Evolutionary conservation across 2,888 invertebrate genomes (phyloP).

Genomic region (Labia minor): DNA sequence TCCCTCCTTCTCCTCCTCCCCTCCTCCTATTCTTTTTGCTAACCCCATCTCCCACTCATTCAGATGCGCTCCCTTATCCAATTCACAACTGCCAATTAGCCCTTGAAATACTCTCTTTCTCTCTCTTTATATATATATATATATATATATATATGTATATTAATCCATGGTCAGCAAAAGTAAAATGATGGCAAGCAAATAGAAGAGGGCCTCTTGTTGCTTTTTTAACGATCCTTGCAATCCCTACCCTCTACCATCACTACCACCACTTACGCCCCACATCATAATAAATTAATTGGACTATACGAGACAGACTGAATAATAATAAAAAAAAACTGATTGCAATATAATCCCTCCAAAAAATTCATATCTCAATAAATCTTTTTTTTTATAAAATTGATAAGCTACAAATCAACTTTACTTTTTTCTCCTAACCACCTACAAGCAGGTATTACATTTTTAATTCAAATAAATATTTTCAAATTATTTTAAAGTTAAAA

Average conservation of each 20-base stretch:
- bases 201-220: background rate
- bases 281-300: constrained; percentile 8
- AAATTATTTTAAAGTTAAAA: too few species aligned
- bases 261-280: background rate
- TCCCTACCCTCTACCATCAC: background rate
- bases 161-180: background rate
- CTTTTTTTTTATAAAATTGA: too few species aligned
- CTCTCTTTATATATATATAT: too few species aligned
- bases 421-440: too few species aligned
- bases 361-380: too few species aligned
- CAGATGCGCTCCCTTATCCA: background rate
- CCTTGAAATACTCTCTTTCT: background rate
- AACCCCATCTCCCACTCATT: background rate
- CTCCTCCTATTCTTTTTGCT: background rate
- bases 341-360: too few species aligned
- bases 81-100: constrained; percentile 1
- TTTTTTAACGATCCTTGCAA: background rate
- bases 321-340: background rate
- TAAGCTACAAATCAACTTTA: too few species aligned
- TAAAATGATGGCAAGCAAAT: background rate
- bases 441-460: too few species aligned
- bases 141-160: background rate
- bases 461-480: too few species aligned
- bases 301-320: background rate
- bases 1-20: too few species aligned